Conservation (phyloP, 2,888 invertebrate species). For the Harpalus rufipes region DNA sequence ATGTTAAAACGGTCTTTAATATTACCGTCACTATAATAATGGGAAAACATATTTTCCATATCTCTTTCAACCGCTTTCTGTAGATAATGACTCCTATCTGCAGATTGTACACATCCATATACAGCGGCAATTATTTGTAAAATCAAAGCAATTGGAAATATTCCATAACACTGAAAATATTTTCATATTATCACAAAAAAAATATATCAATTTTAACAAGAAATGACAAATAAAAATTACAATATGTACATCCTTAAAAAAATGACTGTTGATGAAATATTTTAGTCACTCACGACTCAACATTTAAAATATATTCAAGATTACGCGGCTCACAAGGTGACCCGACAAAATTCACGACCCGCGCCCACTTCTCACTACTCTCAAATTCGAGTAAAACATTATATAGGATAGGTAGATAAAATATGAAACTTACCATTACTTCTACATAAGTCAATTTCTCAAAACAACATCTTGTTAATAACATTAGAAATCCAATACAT, state of each 20-base stretch:
- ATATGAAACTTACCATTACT: neutral
- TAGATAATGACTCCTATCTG: neutral
- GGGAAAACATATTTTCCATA: constrained; percentile 4
- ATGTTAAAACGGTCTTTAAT: neutral
- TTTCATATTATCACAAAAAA: neutral
- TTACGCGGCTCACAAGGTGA: too few relatives aligned
- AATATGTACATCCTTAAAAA: too few relatives aligned
- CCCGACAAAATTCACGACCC: too few relatives aligned
- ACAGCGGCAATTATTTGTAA: constrained; percentile 10
- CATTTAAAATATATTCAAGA: too few relatives aligned
- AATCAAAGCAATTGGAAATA: neutral
- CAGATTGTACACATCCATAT: neutral
- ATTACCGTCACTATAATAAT: neutral
- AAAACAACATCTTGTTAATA: neutral
- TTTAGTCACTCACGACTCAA: too few relatives aligned
- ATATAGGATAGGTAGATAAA: too few relatives aligned
- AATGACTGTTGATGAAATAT: too few relatives aligned
- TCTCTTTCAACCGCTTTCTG: neutral
- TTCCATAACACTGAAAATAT: neutral
- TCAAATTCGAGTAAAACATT: neutral
- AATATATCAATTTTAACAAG: neutral
- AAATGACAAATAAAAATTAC: too few relatives aligned
- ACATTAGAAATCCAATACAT: neutral
- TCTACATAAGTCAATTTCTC: neutral
- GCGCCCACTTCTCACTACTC: too few relatives aligned